Evolutionary conservation across 2,888 invertebrate species (phyloP).

Genomic region (Oxycera nigricornis): DNA sequence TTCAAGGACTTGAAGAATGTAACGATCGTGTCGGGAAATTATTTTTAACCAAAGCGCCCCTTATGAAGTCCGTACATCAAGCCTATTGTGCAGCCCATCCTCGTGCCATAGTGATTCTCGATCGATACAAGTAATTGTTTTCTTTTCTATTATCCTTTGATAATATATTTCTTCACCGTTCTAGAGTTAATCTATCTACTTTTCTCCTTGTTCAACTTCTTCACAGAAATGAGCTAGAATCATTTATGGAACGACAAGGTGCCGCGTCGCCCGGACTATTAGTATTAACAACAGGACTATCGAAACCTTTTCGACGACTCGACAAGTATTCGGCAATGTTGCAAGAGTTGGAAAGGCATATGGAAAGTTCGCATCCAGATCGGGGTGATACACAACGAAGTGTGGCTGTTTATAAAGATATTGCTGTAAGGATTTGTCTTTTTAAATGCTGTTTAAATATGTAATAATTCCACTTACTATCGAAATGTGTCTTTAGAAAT

Average conservation of each 20-base stretch:
- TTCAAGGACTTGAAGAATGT: conserved; percentile 80
- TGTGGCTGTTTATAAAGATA: conserved; percentile 92
- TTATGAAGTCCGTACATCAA: conserved; percentile 83
- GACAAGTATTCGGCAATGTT: conserved; percentile 95
- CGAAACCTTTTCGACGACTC: conserved; percentile 92
- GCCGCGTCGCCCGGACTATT: conserved; percentile 86
- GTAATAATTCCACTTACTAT: too few species aligned
- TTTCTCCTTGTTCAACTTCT: conserved; percentile 39
- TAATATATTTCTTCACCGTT: conserved; percentile 27
- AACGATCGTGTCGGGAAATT: conserved; percentile 87
- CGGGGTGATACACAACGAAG: conserved; percentile 96
- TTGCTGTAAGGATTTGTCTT: conserved; percentile 75
- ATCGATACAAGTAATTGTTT: conserved; percentile 82
- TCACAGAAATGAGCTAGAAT: conserved; percentile 78
- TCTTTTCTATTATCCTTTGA: conserved; percentile 22
- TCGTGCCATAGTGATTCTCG: conserved; percentile 89
- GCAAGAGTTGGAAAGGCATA: conserved; percentile 93
- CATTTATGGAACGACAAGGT: conserved; percentile 87
- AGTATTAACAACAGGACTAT: conserved; percentile 89
- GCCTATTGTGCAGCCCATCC: conserved; percentile 94
- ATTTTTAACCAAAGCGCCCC: conserved; percentile 84
- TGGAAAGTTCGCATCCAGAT: conserved; percentile 94
- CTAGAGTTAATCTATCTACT: conserved; percentile 39
- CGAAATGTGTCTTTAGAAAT: too few species aligned
- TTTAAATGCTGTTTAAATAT: too few species aligned